These are phyloP conservation scores for Melanerpes formicivorus DNA, from an alignment of 2,113 vertebrate genomes.

Conservation along the genomic window DNA sequence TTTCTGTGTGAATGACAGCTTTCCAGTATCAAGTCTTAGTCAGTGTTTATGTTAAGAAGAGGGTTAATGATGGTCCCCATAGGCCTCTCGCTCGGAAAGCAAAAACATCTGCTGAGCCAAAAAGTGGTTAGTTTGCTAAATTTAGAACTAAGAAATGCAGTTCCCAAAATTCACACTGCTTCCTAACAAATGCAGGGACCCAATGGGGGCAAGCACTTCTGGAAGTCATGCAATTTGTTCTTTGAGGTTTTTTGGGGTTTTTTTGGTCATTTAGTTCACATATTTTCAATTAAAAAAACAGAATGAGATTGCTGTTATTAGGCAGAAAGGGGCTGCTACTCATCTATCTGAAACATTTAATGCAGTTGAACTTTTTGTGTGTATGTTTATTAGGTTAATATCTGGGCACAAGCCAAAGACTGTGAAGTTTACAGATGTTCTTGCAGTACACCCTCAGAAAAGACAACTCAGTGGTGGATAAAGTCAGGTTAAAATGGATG, in stretches of 20 bases:
- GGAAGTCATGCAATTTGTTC: not conserved
- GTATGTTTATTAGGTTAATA: constrained; percentile 19
- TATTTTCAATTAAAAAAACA: not conserved
- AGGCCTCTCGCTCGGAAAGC: constrained; percentile 24
- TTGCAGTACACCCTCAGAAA: not conserved
- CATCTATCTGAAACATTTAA: not conserved
- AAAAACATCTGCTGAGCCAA: constrained; percentile 68
- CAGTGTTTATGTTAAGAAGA: constrained; percentile 56
- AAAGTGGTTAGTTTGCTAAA: constrained; percentile 60
- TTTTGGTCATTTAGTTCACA: not conserved
- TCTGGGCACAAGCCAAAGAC: not conserved
- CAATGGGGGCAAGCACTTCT: not conserved
- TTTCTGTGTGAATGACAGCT: constrained; percentile 44
- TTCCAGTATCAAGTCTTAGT: constrained; percentile 44
- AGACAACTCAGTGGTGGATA: not conserved
- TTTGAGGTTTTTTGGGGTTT: not conserved
- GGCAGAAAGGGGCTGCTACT: not conserved
- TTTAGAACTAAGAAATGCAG: constrained; percentile 49
- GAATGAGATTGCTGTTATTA: not conserved
- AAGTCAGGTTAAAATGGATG: not conserved
- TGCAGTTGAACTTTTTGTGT: not conserved
- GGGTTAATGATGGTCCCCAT: constrained; percentile 60
- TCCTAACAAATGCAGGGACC: constrained; percentile 13
- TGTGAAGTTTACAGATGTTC: not conserved
- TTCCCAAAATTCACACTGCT: constrained; percentile 53